Percentiles rank a stretch among this genome's conserved stretches.
Conservation (phyloP, 2,888 invertebrate species). For the Acheta domesticus region DNA sequence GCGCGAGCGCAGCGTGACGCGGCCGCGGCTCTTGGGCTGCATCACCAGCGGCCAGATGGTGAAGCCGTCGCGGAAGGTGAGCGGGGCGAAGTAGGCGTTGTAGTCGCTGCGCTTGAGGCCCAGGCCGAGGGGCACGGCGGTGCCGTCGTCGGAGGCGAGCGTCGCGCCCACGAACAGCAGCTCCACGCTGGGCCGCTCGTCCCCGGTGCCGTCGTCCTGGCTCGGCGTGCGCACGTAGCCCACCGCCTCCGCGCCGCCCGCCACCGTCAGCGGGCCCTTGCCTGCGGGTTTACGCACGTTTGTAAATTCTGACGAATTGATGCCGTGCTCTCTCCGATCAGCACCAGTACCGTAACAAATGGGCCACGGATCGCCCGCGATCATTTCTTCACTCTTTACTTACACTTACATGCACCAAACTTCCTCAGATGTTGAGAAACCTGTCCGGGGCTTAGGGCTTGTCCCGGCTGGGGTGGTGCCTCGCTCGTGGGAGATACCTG, state of each 20-base stretch:
- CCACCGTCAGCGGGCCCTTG: conserved; percentile 46
- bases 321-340: too few relatives aligned
- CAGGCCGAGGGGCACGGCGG: conserved; percentile 44
- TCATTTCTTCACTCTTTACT: fast-evolving
- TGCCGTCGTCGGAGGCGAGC: conserved; percentile 68
- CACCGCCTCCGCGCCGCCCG: conserved; percentile 50
- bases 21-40: conserved; percentile 70
- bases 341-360: too few relatives aligned
- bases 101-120: conserved; percentile 58
- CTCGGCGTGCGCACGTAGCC: conserved; percentile 49
- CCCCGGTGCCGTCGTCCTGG: conserved; percentile 47
- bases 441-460: too few relatives aligned
- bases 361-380: too few relatives aligned
- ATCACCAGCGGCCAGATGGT: conserved; percentile 70
- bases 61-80: conserved; percentile 57
- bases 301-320: too few relatives aligned
- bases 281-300: too few relatives aligned
- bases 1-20: conserved; percentile 62
- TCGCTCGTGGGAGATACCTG: too few relatives aligned
- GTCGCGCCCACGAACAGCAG: conserved; percentile 75
- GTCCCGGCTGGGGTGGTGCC: too few relatives aligned
- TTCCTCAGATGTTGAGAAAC: too few relatives aligned
- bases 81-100: conserved; percentile 54
- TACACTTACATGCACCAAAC: too few relatives aligned
- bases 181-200: conserved; percentile 71